Evolutionary conservation across 2,797 vertebrate genomes (phyloP), one percentile per base, ranked within the genome.

Genomic region (Linurgus olivaceus): DNA sequence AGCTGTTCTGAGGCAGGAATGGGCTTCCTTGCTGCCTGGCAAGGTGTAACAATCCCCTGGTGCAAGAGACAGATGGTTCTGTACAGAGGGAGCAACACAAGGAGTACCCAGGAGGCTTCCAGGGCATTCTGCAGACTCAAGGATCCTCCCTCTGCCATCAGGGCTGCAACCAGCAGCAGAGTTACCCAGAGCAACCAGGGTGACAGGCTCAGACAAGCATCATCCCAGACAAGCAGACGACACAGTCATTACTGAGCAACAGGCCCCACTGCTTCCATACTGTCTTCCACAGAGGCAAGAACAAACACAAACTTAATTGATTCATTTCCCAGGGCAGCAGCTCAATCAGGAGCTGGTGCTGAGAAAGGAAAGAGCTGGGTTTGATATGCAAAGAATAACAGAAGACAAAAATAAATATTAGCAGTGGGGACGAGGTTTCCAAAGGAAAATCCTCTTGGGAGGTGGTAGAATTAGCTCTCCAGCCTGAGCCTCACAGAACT

Each of bases 281-380:
- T 29, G 20, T 7, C 73, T 76, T 76, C 18, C 50, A 35, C 26
- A 24, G 59, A 44, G 50, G 58, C 52, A 67, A 61, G 87, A 91
- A 28, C 48, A 92, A 91, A 80, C 55, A 74, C 21, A 54, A 24
- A 74, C 73, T 57, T 85, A 57, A 90, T 87, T 57, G 78, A 80
- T 87, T 91, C 28, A 65, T 94, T 91, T 93, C 88, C 86, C 65
- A 87, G 77, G 45, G 72, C 71, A 93, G 9, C 68, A 57, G 20
- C 29, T 71, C 45, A 38, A 61, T 80, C 81, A 72, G 12, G 44
- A 87, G 18, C 25, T 17, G 21, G 42, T 51, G n/a, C 63, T 71
- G 65, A 55, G 54, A 87, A 63, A 42, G 38, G 51, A 45, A 92
- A 38, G 44, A 58, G 38, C 28, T 77, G 38, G 26, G 51, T 67